Base-by-base conservation (phyloP, 2,113 vertebrate species). In the Pseudolaguvia tuberculata region DNA sequence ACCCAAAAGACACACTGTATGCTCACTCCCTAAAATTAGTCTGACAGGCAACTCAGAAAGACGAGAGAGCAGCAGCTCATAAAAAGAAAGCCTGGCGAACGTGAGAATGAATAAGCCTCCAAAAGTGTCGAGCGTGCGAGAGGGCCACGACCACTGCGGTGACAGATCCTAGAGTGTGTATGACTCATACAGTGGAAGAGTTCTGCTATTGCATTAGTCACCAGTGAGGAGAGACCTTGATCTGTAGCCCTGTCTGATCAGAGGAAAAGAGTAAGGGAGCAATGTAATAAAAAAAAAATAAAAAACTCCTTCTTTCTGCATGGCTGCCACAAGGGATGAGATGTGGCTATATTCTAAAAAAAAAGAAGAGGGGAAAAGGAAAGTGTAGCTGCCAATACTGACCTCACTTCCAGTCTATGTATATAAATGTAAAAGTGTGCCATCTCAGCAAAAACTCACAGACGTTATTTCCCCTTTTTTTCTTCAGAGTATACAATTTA, bases 141-240 rank as follows among this genome's bases (percentile, higher is more conserved):
- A 78, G 53, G 66, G 72, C 71, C 53, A 62, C 4, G 3, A n/a
- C 21, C 58, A 56, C 35, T 10, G 55, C 56, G 9, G 73, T 70
- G 53, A 66, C 55, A 45, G 70, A 56, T 73, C 55, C 5, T 8
- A 75, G 47, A 27, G 75, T 63, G 31, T 52, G 53, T 69, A 73
- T 78, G 77, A 78, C 61, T 78, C 71, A 61, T 61, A 25, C 52
- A 76, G 77, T 76, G 69, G 78, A 76, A 81, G 80, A 76, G 73
- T 81, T 39, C 67, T 72, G 73, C 77, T 78, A 20, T 31, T 50
- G 72, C 62, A 75, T 81, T 79, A 79, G 80, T 81, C 77, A 81
- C 51, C 45, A 52, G 57, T 39, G 21, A 75, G 68, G 68, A 76
- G 67, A 75, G 55, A 78, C 73, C 72, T 67, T 76, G 79, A 77